Conservation (phyloP, 2,888 invertebrate species). For the Podotricha telesiphe region DNA sequence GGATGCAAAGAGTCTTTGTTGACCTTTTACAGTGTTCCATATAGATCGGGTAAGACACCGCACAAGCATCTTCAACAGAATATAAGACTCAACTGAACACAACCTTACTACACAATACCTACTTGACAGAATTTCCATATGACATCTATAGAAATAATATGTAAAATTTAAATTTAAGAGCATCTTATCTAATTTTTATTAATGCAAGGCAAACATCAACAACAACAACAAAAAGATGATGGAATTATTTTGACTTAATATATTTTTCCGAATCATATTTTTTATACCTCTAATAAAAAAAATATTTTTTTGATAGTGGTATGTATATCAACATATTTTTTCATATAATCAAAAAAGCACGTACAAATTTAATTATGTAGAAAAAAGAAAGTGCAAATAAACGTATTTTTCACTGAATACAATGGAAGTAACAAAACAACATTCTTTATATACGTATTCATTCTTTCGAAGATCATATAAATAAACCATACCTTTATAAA, state of each 20-base stretch:
- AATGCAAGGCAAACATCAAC: not conserved
- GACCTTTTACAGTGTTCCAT: constrained; percentile 63
- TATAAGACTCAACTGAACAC: constrained; percentile 10
- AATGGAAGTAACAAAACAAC: not conserved
- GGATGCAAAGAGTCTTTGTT: constrained; percentile 67
- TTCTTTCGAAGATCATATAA: not conserved
- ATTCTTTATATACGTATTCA: not conserved
- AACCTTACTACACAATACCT: not conserved
- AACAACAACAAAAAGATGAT: not conserved
- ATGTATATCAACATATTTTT: not conserved
- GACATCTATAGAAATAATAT: not conserved
- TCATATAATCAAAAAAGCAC: not conserved
- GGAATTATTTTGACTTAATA: not conserved
- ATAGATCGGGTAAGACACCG: constrained; percentile 64
- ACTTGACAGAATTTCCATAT: not conserved
- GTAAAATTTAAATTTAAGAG: not conserved
- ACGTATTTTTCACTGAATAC: not conserved
- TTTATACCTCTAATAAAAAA: too few relatives aligned
- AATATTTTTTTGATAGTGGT: not conserved
- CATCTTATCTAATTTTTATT: not conserved
- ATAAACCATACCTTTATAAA: not conserved
- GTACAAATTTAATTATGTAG: not conserved
- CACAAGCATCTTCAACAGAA: constrained; percentile 66
- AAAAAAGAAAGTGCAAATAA: not conserved
- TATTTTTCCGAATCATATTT: not conserved